A percentile compares a stretch with the other conserved stretches of the same genome.
phyloP scores from a whole-genome alignment of 2,888 invertebrate genomes.

The Rhodophaea formosa region DNA sequence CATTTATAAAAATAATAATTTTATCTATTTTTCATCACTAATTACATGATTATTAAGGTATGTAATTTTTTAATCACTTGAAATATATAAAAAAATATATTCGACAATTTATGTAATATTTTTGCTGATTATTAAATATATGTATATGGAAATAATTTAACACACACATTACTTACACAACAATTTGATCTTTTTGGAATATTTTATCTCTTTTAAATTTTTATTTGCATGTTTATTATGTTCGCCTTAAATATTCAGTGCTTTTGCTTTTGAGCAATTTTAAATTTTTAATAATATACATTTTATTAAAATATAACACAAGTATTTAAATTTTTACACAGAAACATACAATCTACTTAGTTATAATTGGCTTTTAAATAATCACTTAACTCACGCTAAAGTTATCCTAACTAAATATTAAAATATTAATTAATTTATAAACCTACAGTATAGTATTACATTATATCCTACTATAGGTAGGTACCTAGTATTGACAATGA shows the following conservation, averaged over 20 bases:
- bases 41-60: background rate
- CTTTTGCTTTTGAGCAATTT: background rate
- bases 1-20: background rate
- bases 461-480: too few species aligned
- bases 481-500: too few species aligned
- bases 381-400: too few species aligned
- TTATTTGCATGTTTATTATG: constrained; percentile 43
- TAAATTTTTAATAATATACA: background rate
- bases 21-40: constrained; percentile 7
- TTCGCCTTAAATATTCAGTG: background rate
- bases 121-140: background rate
- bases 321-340: background rate
- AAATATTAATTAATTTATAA: too few species aligned
- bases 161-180: background rate
- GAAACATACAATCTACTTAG: background rate
- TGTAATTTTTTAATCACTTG: background rate
- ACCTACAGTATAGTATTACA: too few species aligned
- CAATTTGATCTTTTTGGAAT: constrained; percentile 17
- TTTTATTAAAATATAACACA: background rate
- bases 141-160: background rate
- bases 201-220: constrained; percentile 30
- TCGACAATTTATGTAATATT: background rate
- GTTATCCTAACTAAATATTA: too few species aligned
- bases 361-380: too few species aligned
- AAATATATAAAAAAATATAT: background rate